These are phyloP conservation scores for Macrosoma leucophasiata DNA, from an alignment of 2,888 invertebrate genomes.

Conservation along the genomic window DNA sequence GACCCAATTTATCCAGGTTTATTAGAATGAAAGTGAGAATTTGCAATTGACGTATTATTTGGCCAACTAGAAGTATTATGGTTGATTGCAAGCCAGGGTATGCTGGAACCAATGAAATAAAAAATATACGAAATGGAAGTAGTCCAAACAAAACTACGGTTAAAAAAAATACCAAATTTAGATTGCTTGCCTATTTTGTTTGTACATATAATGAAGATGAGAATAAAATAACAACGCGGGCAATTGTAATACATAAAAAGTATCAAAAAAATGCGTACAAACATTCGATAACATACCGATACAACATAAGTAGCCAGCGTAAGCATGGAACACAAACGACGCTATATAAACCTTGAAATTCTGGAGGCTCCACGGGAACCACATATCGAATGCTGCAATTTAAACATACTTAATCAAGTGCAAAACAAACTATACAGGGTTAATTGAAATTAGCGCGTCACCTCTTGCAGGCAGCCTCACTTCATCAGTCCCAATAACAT, in stretches of 20 bases:
- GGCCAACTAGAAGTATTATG: conserved; percentile 50
- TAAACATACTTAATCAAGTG: conserved; percentile 2
- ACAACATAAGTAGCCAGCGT: conserved; percentile 53
- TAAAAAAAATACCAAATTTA: not conserved
- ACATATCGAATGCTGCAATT: conserved; percentile 62
- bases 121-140: no score
- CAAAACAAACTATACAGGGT: conserved; percentile 3
- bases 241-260: no score
- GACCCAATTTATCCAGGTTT: conserved; percentile 43
- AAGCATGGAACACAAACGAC: conserved; percentile 52
- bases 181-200: no score
- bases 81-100: conserved; percentile 58
- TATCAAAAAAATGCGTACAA: no score
- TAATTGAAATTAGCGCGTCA: no score
- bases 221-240: no score
- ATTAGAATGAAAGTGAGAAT: conserved; percentile 48
- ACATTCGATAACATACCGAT: conserved; percentile 55
- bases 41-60: conserved; percentile 52
- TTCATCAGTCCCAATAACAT: no score
- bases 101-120: conserved; percentile 34
- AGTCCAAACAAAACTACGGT: conserved; percentile 1
- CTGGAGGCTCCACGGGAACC: conserved; percentile 62
- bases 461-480: no score
- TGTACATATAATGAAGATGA: no score
- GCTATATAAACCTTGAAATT: conserved; percentile 45